Percentiles rank a stretch among this genome's conserved stretches.
These are phyloP conservation scores for Megamerina dolium DNA, from an alignment of 2,888 invertebrate genomes.

Conservation along the genomic window DNA sequence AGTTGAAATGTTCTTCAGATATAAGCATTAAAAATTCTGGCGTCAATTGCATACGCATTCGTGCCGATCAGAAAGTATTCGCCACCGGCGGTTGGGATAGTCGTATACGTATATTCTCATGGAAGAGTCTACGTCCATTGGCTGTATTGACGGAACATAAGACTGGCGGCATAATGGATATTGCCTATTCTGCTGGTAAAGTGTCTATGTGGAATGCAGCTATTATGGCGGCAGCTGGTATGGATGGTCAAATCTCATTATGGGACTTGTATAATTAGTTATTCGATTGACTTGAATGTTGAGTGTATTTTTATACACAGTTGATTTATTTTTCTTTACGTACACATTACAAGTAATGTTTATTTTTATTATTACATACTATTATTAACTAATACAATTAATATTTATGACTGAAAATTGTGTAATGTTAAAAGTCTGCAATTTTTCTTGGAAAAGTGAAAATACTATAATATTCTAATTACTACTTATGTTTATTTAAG, in stretches of 20 bases:
- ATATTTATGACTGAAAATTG: too few relatives aligned
- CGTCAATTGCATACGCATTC: conserved; percentile 61
- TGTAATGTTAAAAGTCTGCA: too few relatives aligned
- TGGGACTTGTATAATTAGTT: conserved; percentile 72
- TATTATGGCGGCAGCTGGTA: conserved; percentile 71
- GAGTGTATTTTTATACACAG: too few relatives aligned
- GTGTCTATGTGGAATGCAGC: conserved; percentile 66
- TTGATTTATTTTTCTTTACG: too few relatives aligned
- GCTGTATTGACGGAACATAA: conserved; percentile 70
- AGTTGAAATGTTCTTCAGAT: conserved; percentile 53
- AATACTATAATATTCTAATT: too few relatives aligned
- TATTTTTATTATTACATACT: too few relatives aligned
- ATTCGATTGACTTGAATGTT: too few relatives aligned
- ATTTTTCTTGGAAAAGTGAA: too few relatives aligned
- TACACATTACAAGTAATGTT: too few relatives aligned
- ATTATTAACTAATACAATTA: too few relatives aligned
- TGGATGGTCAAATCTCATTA: conserved; percentile 69
- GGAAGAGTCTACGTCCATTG: conserved; percentile 66
- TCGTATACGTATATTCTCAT: conserved; percentile 67
- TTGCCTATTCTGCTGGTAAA: conserved; percentile 61
- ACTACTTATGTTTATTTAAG: too few relatives aligned
- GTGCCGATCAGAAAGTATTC: conserved; percentile 67
- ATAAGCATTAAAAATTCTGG: conserved; percentile 68
- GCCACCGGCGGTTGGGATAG: conserved; percentile 74
- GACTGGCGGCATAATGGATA: conserved; percentile 61